Base-by-base conservation (phyloP, 2,888 invertebrate species). In the Amiota mariae region DNA sequence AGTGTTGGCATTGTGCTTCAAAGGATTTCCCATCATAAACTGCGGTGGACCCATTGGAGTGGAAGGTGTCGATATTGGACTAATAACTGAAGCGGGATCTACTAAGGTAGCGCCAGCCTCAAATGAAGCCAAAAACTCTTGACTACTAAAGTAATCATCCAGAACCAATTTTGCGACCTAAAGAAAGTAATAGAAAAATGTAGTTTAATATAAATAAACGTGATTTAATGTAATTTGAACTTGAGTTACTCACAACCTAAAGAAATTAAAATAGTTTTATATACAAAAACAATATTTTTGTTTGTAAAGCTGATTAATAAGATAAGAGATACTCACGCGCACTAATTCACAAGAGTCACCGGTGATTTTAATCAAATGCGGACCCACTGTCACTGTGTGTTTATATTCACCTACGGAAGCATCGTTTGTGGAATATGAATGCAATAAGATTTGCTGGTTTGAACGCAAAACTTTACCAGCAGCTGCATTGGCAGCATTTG, bases 141-240 rank as follows among this genome's bases (percentile, higher is more conserved):
- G 89, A 81, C 89, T 90, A 78, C 90, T 90, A 67, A 97, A 97
- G 90, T 95, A 95, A 90, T 96, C 96, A 88, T 97, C 97, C 85
- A 97, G 91, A 80, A 96, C 94, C 85, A 96, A 91, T 91, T 97
- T 97, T 74, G 96, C 96, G 85, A 94, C 94, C 96, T 96, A 51
- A 4, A 18, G 24, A 36, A 10, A 18, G 24, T 20, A 10, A 24
- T n/a, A 67, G 15, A 20, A 11, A 15, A 4, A 67, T 24, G 8
- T 18, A 2, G 24, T 36, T 47, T 13, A 13, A 13, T n/a, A 20
- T 12, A 36, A 9, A 48, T 0, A 49, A 49, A 20, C 2, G 12
- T 24, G 24, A 24, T 24, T 24, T 24, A 2, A 3, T 24, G 24
- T 24, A 24, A 24, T 24, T 2, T 24, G 3, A 24, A 71, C 68